Conservation (phyloP, 2,888 invertebrate species). For the Cistogaster globosa region DNA sequence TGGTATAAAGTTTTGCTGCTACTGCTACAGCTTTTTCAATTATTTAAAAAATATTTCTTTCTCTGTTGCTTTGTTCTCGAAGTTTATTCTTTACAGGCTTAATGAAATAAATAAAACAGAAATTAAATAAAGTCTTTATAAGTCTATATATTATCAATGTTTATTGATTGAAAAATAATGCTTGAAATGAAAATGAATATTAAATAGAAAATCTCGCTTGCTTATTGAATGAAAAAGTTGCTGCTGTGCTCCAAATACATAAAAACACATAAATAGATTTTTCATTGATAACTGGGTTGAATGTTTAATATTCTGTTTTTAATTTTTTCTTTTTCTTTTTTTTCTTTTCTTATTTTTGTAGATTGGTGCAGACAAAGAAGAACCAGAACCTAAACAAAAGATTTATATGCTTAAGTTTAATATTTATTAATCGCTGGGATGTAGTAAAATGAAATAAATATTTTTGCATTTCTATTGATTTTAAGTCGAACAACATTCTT, state of each 20-base stretch:
- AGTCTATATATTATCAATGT: neutral
- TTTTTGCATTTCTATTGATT: constrained; percentile 8
- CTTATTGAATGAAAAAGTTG: constrained; percentile 32
- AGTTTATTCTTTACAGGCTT: neutral
- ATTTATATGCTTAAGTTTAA: constrained; percentile 55
- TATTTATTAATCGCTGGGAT: constrained; percentile 51
- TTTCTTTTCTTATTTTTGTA: constrained; percentile 3
- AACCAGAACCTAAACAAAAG: constrained; percentile 48
- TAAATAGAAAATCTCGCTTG: constrained; percentile 47
- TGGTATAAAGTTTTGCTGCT: neutral
- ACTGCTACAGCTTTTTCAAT: neutral
- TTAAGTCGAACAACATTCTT: neutral
- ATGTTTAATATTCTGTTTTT: constrained; percentile 19
- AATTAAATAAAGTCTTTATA: constrained; percentile 40
- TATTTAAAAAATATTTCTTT: neutral
- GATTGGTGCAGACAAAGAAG: neutral
- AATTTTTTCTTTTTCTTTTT: neutral
- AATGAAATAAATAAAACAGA: constrained; percentile 24
- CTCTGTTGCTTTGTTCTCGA: neutral
- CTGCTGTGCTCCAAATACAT: constrained; percentile 10
- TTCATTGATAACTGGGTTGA: constrained; percentile 53
- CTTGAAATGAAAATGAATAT: constrained; percentile 49
- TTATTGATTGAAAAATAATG: constrained; percentile 13
- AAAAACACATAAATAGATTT: constrained; percentile 34
- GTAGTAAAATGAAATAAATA: constrained; percentile 22